A percentile compares a stretch with the other conserved stretches of the same genome.
phyloP scores from a whole-genome alignment of 2,113 vertebrate genomes.

The Scomber japonicus region DNA sequence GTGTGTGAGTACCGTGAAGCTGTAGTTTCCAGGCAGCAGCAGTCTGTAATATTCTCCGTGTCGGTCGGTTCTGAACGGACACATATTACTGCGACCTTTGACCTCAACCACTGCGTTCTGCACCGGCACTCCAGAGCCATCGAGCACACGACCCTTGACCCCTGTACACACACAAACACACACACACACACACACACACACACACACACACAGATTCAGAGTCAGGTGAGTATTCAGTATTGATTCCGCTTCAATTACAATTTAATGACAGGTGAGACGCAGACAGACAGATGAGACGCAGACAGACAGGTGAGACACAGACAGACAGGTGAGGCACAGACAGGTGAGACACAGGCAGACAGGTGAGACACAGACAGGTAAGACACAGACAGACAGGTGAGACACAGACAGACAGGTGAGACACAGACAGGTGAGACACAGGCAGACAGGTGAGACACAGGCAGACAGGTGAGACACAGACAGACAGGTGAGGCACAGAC shows the following conservation, averaged over 20 bases:
- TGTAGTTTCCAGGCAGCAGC: constrained; percentile 91
- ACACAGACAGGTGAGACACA: too few relatives aligned
- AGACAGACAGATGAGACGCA: background rate
- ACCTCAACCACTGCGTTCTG: constrained; percentile 90
- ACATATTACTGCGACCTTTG: constrained; percentile 87
- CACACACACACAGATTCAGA: background rate
- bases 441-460: too few relatives aligned
- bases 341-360: too few relatives aligned
- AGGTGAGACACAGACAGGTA: too few relatives aligned
- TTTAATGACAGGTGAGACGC: background rate
- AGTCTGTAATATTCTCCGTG: constrained; percentile 94
- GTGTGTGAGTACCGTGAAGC: constrained; percentile 86
- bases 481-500: too few relatives aligned
- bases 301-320: background rate
- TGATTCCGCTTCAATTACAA: background rate
- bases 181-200: constrained; percentile 11
- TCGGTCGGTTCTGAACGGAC: constrained; percentile 89
- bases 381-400: too few relatives aligned
- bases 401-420: too few relatives aligned
- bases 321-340: too few relatives aligned
- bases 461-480: too few relatives aligned
- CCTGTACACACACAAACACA: constrained; percentile 79
- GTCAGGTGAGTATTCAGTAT: background rate
- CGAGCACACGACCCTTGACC: constrained; percentile 92
- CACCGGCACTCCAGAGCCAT: constrained; percentile 83